Percentiles rank a stretch among this genome's conserved stretches.
Evolutionary conservation across 2,888 invertebrate genomes (phyloP).

Genomic region (Drosophila rubida): DNA sequence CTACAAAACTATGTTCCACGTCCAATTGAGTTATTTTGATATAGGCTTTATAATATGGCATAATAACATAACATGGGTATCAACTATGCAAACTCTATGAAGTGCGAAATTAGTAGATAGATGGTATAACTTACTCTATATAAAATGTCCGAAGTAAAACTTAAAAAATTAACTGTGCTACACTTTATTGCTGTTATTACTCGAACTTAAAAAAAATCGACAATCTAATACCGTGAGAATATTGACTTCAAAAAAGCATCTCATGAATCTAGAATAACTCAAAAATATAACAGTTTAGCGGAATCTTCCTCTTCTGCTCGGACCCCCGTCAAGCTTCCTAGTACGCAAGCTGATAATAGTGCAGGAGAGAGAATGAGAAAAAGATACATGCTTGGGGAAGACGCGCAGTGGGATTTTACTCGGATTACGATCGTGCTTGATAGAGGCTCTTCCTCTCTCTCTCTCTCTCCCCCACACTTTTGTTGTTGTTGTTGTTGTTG

Average conservation of each 20-base stretch:
- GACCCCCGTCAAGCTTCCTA: background rate
- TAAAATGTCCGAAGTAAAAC: too few relatives aligned
- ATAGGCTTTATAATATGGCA: too few relatives aligned
- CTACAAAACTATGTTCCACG: too few relatives aligned
- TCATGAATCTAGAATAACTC: background rate
- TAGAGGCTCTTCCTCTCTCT: slow-evolving; percentile 15
- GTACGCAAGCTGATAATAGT: slow-evolving; percentile 7
- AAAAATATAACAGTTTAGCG: background rate
- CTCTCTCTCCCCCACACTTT: slow-evolving; percentile 12
- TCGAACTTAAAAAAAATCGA: too few relatives aligned
- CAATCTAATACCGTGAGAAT: slow-evolving; percentile 1
- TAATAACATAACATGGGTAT: too few relatives aligned
- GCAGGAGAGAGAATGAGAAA: background rate
- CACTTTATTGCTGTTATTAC: too few relatives aligned
- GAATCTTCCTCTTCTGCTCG: slow-evolving; percentile 1
- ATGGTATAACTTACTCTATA: too few relatives aligned
- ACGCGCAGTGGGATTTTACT: slow-evolving; percentile 16
- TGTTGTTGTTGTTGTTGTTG: slow-evolving; percentile 15
- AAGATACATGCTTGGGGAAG: background rate
- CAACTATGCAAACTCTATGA: too few relatives aligned
- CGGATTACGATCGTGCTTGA: slow-evolving; percentile 46
- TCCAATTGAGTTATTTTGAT: too few relatives aligned
- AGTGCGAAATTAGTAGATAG: too few relatives aligned
- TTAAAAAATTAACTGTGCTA: too few relatives aligned
- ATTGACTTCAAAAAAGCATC: background rate